Conservation (phyloP, 92 coral and sea anemone species). For the Epizoanthus rinbou region DNA sequence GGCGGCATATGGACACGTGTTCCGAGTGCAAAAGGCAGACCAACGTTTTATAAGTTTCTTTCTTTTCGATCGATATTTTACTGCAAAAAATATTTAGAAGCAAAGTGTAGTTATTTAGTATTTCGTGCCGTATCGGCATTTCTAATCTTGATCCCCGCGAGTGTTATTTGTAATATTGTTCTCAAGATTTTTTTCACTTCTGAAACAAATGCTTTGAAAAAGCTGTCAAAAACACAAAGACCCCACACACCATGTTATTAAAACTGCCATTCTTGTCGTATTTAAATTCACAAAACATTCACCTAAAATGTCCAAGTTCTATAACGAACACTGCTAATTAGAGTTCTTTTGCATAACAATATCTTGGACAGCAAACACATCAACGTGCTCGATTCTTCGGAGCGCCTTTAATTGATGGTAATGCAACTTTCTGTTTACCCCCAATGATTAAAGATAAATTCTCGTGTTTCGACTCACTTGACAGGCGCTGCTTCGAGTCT, state of each 20-base stretch:
- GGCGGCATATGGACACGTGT: conserved; percentile 26
- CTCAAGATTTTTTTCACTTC: too few species aligned
- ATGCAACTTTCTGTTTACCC: conserved; percentile 62
- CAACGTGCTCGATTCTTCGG: not conserved
- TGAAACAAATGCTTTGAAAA: not conserved
- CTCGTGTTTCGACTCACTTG: conserved; percentile 68
- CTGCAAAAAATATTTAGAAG: too few species aligned
- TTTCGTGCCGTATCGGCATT: too few species aligned
- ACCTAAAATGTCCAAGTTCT: conserved; percentile 19
- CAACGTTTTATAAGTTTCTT: not conserved
- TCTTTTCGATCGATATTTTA: not conserved
- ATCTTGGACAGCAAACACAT: conserved; percentile 9
- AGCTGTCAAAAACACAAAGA: conserved; percentile 36
- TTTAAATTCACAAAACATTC: conserved; percentile 36
- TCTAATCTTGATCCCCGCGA: too few species aligned
- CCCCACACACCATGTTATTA: conserved; percentile 24
- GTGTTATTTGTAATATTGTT: too few species aligned
- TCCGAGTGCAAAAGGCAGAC: not conserved
- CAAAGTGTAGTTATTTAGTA: too few species aligned
- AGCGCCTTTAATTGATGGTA: conserved; percentile 52
- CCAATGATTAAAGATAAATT: conserved; percentile 64
- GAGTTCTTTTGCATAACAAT: conserved; percentile 43
- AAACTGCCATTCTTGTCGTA: conserved; percentile 33
- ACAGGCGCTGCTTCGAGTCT: conserved; percentile 50
- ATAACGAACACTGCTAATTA: conserved; percentile 27